These are phyloP conservation scores for Alouatta caraya DNA, from an alignment of 2,797 vertebrate genomes.

Conservation along the genomic window DNA sequence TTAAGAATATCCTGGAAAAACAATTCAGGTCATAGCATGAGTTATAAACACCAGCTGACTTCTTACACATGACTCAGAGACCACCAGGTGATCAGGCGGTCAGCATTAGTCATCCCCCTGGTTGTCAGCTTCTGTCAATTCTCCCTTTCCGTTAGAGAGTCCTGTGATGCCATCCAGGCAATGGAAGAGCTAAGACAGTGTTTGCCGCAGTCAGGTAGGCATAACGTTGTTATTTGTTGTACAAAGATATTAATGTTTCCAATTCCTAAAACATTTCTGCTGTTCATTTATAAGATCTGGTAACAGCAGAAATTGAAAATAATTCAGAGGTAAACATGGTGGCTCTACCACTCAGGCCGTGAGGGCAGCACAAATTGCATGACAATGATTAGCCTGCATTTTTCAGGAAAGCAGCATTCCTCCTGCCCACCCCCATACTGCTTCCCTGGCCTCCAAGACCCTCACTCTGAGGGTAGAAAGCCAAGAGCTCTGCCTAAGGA, in stretches of 20 bases:
- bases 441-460: rapidly evolving
- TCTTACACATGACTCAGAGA: neutral
- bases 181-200: too few relatives aligned
- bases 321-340: neutral
- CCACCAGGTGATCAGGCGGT: neutral
- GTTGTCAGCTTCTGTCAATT: neutral
- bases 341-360: rapidly evolving
- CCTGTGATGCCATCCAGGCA: neutral
- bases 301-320: neutral
- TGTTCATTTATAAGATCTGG: rapidly evolving
- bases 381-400: rapidly evolving
- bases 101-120: neutral
- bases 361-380: rapidly evolving
- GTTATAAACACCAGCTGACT: neutral
- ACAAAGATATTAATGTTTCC: too few relatives aligned
- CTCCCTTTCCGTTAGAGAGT: neutral
- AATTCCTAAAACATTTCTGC: neutral
- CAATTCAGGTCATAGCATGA: neutral
- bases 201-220: rapidly evolving
- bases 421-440: rapidly evolving
- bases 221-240: rapidly evolving
- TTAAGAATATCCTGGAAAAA: neutral
- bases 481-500: too few relatives aligned
- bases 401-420: too few relatives aligned
- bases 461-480: rapidly evolving